phyloP scores from a whole-genome alignment of 2,113 vertebrate genomes.

The Vicugna pacos region DNA sequence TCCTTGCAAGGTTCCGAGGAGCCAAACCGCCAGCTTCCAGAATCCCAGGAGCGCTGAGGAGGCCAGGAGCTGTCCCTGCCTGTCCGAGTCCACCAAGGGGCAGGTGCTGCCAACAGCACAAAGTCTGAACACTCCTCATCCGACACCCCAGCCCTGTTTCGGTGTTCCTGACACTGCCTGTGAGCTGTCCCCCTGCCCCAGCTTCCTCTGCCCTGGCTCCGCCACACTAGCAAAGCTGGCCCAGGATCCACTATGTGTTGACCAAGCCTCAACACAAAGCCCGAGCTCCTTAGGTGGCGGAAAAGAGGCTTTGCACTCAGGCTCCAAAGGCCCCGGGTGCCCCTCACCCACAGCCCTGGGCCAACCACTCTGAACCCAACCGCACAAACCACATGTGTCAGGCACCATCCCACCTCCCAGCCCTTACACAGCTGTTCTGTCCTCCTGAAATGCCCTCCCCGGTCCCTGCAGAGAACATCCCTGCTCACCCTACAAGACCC shows the following conservation, averaged over 20 bases:
- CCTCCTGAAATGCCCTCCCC: background rate
- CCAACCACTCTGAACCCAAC: background rate
- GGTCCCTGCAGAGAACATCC: background rate
- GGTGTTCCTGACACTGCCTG: background rate
- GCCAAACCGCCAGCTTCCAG: background rate
- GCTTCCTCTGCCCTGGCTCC: background rate
- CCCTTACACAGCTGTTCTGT: background rate
- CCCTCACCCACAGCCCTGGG: background rate
- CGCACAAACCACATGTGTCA: background rate
- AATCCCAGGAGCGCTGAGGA: no score
- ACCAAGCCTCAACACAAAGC: background rate
- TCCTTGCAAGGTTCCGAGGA: background rate
- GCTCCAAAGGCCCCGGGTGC: background rate
- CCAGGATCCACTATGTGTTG: background rate
- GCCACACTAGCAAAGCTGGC: background rate
- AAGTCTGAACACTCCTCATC: no score
- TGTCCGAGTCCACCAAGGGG: rapidly evolving
- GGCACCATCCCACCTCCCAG: rapidly evolving
- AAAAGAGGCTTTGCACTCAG: background rate
- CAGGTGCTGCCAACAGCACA: rapidly evolving
- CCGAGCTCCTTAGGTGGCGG: background rate
- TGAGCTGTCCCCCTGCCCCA: no score
- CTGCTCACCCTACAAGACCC: background rate
- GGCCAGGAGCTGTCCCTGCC: background rate
- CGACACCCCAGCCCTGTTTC: background rate